Percentiles rank a stretch among this genome's conserved stretches.
Conservation (phyloP, 2,797 vertebrate species). For the Ispidina picta region DNA sequence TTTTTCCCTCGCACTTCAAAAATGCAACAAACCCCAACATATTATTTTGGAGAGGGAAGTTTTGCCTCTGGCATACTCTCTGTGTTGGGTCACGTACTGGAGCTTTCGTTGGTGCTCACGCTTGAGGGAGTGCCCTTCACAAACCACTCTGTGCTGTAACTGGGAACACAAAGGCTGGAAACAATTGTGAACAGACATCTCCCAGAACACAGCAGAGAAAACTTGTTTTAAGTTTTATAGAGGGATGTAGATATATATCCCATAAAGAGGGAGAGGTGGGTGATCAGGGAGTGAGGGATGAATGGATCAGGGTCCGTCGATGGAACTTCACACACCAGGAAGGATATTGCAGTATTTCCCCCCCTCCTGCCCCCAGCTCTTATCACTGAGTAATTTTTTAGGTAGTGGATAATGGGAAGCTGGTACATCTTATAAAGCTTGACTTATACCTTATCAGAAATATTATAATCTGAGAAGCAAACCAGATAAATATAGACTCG, state of each 20-base stretch:
- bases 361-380: accelerated
- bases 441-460: not conserved
- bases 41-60: not conserved
- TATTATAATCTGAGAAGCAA: not conserved
- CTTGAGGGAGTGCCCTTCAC: not conserved
- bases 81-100: not conserved
- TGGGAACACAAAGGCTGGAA: not conserved
- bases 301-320: accelerated
- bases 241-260: too few species aligned
- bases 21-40: not conserved
- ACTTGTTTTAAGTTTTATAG: too few species aligned
- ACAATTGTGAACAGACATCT: not conserved
- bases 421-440: not conserved
- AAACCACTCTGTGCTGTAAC: not conserved
- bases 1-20: not conserved
- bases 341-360: not conserved
- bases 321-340: not conserved
- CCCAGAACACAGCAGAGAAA: not conserved
- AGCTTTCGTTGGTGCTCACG: not conserved
- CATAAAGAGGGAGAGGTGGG: not conserved
- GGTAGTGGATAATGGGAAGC: not conserved
- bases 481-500: not conserved
- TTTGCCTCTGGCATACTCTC: not conserved
- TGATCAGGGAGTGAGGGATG: accelerated
- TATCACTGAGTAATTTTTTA: not conserved